Evolutionary conservation across 2,888 invertebrate species (phyloP), one percentile per base, ranked within the genome.

Genomic region (Caenorhabditis doughertyi): DNA sequence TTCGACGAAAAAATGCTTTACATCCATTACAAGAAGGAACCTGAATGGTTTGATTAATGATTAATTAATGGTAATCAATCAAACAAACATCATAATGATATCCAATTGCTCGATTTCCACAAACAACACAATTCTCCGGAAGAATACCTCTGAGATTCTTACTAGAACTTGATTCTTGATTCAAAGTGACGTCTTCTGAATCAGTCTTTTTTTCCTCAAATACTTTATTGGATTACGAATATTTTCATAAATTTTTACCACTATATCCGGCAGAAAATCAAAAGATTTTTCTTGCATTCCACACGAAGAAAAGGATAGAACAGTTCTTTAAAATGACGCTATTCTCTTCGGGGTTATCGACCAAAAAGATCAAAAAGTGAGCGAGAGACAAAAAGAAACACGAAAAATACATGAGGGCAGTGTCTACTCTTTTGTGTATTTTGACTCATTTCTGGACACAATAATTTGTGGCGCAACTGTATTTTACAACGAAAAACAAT

Each of bases 1-100:
- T 79, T 16, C 79, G 55, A 13, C 79, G 64, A 51, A 79, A 79
- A 23, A 79, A 79, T 16, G 83, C 73, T 49, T 83, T 83, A 67
- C 83, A 83, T 0, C 83, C 83, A 49, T 83, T 83, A 62, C 83
- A 83, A 5, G 84, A 65, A 8, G 86, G 73, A 16, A 84, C 84
- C 85, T 85, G 67, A 18, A 47, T 18, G 18, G 18, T 18, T 2
- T 9, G 39, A 39, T n/a, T n/a, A n/a, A 39, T 13, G 11, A 3
- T 3, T 39, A 2, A 9, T 51, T 35, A 13, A 42, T 62, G 25
- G 25, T 3, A 18, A 16, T 47, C 11, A 44, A 53, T 44, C 8
- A 25, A 16, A 53, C 81, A 13, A 35, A 84, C 85, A 44, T 86
- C 84, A 49, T 86, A 86, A 49, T 86, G 86, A 29, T 84, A 87